phyloP scores from a whole-genome alignment of 1,140 invertebrate species.

The honey bee (Apis mellifera) region DNA sequence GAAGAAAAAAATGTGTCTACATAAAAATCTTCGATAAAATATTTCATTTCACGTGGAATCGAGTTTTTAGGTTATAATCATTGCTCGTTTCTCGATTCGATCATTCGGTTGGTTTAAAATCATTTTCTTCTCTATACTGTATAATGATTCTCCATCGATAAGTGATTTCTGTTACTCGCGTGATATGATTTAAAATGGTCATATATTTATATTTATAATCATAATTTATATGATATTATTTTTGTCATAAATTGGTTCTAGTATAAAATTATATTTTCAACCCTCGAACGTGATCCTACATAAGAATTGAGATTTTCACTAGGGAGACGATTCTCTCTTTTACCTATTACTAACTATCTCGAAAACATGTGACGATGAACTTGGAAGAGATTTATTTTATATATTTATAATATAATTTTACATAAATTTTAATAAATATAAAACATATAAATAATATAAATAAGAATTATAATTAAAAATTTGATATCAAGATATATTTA shows the following conservation, averaged over 20 bases:
- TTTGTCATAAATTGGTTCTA: slow-evolving; percentile 65
- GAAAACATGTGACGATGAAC: slow-evolving; percentile 23
- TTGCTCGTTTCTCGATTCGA: background rate
- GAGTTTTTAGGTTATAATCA: background rate
- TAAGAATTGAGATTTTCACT: slow-evolving; percentile 38
- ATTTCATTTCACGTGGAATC: slow-evolving; percentile 5
- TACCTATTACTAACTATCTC: background rate
- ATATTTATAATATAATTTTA: no score
- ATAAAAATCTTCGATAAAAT: background rate
- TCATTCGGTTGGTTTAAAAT: slow-evolving; percentile 37
- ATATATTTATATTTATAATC: slow-evolving; percentile 53
- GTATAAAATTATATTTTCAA: slow-evolving; percentile 77
- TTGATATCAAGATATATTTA: background rate
- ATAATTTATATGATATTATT: slow-evolving; percentile 57
- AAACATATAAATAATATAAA: background rate
- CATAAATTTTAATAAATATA: background rate
- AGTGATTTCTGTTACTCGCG: slow-evolving; percentile 41
- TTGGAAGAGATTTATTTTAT: background rate
- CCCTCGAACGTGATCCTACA: slow-evolving; percentile 47
- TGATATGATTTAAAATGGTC: slow-evolving; percentile 70
- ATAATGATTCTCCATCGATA: slow-evolving; percentile 29
- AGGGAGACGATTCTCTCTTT: slow-evolving; percentile 41
- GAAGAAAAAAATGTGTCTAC: slow-evolving; percentile 32
- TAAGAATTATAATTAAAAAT: background rate
- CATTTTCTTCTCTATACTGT: slow-evolving; percentile 29